Evolutionary conservation across 2,113 vertebrate genomes (phyloP).

Genomic region (Semicossyphus pulcher): DNA sequence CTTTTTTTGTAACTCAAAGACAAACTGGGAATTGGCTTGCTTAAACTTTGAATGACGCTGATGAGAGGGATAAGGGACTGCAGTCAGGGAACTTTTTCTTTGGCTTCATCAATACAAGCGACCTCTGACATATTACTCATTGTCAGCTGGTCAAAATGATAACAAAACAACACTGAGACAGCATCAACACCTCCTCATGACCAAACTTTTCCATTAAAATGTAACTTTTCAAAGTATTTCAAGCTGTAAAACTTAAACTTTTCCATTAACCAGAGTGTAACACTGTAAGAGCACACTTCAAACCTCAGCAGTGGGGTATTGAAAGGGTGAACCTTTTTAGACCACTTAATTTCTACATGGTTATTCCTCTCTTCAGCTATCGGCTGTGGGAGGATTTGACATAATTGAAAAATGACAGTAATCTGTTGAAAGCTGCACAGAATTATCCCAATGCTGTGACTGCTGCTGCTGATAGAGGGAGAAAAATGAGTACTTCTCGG

Average conservation of each 20-base stretch:
- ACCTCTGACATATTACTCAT: not conserved
- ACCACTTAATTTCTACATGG: slow-evolving; percentile 37
- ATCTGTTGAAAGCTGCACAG: slow-evolving; percentile 52
- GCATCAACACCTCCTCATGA: not conserved
- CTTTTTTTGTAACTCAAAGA: too few relatives aligned
- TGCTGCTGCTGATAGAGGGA: slow-evolving; percentile 39
- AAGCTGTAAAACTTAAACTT: slow-evolving; percentile 10
- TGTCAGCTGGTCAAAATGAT: not conserved
- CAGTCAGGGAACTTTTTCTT: not conserved
- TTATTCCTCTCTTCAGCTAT: slow-evolving; percentile 37
- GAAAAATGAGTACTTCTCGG: slow-evolving; percentile 8
- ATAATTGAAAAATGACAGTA: slow-evolving; percentile 67
- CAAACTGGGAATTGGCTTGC: too few relatives aligned
- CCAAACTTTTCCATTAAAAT: slow-evolving; percentile 4
- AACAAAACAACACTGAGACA: not conserved
- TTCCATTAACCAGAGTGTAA: slow-evolving; percentile 24
- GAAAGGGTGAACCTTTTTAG: slow-evolving; percentile 41
- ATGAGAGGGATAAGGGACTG: not conserved
- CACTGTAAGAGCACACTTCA: slow-evolving; percentile 21
- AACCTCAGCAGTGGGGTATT: slow-evolving; percentile 3
- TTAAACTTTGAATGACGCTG: too few relatives aligned
- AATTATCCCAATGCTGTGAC: slow-evolving; percentile 33
- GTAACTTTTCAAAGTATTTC: slow-evolving; percentile 15
- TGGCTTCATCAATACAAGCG: not conserved
- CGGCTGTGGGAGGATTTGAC: slow-evolving; percentile 49